Evolutionary conservation across 2,797 vertebrate species (phyloP), one percentile per base, ranked within the genome.

Genomic region (Enteromius afrohamiltoni): DNA sequence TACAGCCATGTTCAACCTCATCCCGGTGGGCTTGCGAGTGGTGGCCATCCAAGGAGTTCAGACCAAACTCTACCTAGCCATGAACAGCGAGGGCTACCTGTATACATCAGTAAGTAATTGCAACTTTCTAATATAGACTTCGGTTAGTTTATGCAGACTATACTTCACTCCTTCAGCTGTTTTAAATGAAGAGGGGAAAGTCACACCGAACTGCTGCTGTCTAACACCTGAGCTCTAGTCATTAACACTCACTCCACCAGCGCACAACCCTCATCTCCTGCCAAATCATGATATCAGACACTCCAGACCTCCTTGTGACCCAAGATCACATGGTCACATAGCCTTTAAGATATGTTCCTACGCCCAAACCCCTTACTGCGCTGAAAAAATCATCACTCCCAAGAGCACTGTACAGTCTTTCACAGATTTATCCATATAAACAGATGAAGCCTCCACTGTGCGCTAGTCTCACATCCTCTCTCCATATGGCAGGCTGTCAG

Each of bases 1-100:
- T 89, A 26, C 90, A 99, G 98, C 97, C 91, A 93, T 97, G 93
- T 99, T 99, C 95, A 99, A 99, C 95, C 98, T 99, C 93, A 99
- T 99, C 89, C 98, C 98, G 67, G 98, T 99, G 95, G 98, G 98
- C 91, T 95, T 99, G 91, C 97, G 98, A 93, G 98, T 99, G 93
- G 98, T 99, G 94, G 98, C 98, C 89, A 99, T 99, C 93, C 98
- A 99, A 93, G 98, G 98, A 83, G 97, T 99, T 92, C 98, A 99
- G 93, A 99, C 97, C 89, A 99, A 99, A 93, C 92, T 99, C 65
- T 99, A 99, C 85, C 93, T 99, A 95, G 98, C 98, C 84, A 99
- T 99, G 98, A 99, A 99, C 95, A 98, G 97, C 19, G 98, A 99
- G 92, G 98, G 98, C 90, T 99, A 93, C 92, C 93, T 99, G 83